Conservation (phyloP, 2,888 invertebrate genomes). For the Drosophila eohydei region DNA sequence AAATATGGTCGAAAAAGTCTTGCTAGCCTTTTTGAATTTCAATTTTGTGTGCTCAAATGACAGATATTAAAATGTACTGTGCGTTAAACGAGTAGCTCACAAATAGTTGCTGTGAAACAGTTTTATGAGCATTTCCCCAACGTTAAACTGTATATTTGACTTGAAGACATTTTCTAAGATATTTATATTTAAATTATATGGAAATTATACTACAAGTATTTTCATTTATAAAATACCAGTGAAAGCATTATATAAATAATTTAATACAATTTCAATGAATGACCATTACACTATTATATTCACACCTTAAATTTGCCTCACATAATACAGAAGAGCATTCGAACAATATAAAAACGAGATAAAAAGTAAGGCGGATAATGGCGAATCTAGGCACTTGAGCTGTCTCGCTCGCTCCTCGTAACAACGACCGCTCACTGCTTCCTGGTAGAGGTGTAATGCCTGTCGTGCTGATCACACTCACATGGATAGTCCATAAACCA, state of each 20-base stretch:
- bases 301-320: too few relatives aligned
- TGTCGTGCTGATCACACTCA: neutral
- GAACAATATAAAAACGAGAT: neutral
- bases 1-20: conserved; percentile 38
- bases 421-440: neutral
- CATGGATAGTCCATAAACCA: neutral
- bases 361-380: neutral
- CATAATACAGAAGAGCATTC: too few relatives aligned
- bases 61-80: conserved; percentile 28
- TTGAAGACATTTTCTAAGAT: too few relatives aligned
- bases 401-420: neutral
- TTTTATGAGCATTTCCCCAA: neutral
- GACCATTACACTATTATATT: too few relatives aligned
- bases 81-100: neutral
- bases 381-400: neutral
- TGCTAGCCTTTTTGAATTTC: conserved; percentile 50
- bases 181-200: neutral
- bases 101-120: neutral
- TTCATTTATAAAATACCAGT: neutral
- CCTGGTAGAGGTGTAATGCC: neutral
- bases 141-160: neutral
- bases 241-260: neutral
- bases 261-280: neutral
- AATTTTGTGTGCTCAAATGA: conserved; percentile 30
- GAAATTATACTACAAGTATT: neutral